Evolutionary conservation across 1,140 invertebrate species (phyloP).

Genomic region (Pseudomyrmex flavicornis): DNA sequence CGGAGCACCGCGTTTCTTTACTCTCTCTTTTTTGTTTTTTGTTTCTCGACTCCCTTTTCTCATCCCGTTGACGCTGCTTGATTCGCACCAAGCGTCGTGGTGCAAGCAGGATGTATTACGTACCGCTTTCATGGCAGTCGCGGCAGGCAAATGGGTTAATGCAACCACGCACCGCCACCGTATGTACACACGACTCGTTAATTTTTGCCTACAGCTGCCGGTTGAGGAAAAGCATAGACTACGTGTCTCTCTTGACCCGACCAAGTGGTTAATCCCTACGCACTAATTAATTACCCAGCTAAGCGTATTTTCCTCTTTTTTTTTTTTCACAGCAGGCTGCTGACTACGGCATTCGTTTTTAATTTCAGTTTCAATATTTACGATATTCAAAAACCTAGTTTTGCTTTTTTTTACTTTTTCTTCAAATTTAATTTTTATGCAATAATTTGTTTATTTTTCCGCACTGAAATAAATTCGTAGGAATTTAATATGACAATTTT

Average conservation of each 20-base stretch:
- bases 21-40: background rate
- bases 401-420: background rate
- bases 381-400: background rate
- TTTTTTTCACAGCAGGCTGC: conserved; percentile 29
- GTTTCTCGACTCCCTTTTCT: conserved; percentile 22
- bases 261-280: conserved; percentile 66
- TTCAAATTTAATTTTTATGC: background rate
- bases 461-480: background rate
- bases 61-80: background rate
- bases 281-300: conserved; percentile 69
- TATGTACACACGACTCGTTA: conserved; percentile 46
- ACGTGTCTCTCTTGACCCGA: conserved; percentile 59
- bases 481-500: background rate
- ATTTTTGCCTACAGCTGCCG: conserved; percentile 61
- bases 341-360: conserved; percentile 1
- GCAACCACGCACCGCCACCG: conserved; percentile 63
- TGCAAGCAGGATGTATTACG: conserved; percentile 59
- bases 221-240: conserved; percentile 52
- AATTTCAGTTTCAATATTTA: background rate
- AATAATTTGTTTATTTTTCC: background rate
- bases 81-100: conserved; percentile 7
- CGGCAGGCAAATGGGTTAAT: conserved; percentile 70
- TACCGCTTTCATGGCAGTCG: conserved; percentile 55
- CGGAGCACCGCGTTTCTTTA: conserved; percentile 23
- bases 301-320: conserved; percentile 59